phyloP scores from a whole-genome alignment of 64 coral and sea anemone genomes.

The Anthopleura sola region DNA sequence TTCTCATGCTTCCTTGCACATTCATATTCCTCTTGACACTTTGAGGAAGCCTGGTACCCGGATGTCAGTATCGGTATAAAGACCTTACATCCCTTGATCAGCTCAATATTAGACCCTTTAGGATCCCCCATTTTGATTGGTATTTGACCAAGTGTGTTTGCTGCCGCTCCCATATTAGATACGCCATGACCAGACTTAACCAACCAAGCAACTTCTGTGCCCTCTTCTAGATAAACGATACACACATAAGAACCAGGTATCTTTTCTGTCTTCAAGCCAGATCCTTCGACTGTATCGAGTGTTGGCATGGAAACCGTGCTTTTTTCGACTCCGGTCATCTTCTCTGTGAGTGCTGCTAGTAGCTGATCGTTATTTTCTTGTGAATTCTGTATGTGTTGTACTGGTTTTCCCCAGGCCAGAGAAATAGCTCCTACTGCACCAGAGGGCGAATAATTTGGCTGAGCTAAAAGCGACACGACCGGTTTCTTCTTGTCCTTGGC shows the following conservation, averaged over 20 bases:
- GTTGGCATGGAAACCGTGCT: constrained; percentile 36
- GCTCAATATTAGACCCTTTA: constrained; percentile 18
- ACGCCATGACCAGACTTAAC: constrained; percentile 29
- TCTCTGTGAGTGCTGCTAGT: constrained; percentile 14
- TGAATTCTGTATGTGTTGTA: constrained; percentile 12
- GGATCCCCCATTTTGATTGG: constrained; percentile 32
- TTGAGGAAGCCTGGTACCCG: constrained; percentile 45
- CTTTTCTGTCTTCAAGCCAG: constrained; percentile 14
- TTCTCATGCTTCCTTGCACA: constrained; percentile 48
- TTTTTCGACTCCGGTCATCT: constrained; percentile 4
- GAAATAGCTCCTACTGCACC: constrained; percentile 65
- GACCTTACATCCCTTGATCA: constrained; percentile 52
- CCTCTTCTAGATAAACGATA: constrained; percentile 47
- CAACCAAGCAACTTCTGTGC: not conserved
- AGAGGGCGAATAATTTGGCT: constrained; percentile 56
- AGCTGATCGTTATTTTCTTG: constrained; percentile 19
- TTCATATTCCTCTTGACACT: constrained; percentile 65
- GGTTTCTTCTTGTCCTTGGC: constrained; percentile 71
- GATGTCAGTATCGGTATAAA: constrained; percentile 61
- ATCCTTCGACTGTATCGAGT: constrained; percentile 13
- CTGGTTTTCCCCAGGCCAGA: constrained; percentile 24
- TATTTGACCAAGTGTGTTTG: constrained; percentile 9
- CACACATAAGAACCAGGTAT: constrained; percentile 38
- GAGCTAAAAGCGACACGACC: constrained; percentile 45
- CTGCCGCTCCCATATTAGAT: not conserved